Percentiles rank a stretch among this genome's conserved stretches.
Conservation (phyloP, 35 echinoderm and acorn worm species). For the Acanthaster planci region DNA sequence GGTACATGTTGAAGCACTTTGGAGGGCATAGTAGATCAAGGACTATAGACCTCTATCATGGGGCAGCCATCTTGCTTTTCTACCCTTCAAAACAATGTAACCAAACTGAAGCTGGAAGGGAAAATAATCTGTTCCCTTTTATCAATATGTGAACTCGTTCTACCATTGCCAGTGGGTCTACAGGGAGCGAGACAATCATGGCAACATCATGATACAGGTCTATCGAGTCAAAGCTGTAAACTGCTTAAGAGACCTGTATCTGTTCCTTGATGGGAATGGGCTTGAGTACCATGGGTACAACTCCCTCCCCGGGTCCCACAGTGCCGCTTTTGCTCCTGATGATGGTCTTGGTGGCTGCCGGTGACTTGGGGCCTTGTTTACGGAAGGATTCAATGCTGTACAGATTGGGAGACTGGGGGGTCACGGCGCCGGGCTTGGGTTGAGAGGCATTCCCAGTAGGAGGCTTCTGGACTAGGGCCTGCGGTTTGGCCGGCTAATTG, state of each 20-base stretch:
- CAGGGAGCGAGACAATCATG: no score
- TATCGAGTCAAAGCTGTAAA: no score
- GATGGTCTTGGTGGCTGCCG: neutral
- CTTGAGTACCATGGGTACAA: neutral
- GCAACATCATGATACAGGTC: no score
- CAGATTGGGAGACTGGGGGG: neutral
- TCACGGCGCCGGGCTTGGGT: neutral
- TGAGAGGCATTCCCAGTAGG: neutral
- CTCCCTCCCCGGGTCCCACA: slow-evolving; percentile 9
- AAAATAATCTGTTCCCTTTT: no score
- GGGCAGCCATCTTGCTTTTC: no score
- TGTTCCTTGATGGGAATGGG: neutral
- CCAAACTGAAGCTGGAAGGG: no score
- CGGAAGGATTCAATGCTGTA: slow-evolving; percentile 37
- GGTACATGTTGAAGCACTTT: no score
- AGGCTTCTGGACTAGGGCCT: neutral
- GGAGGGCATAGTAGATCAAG: no score
- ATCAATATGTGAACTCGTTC: no score
- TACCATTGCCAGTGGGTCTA: no score
- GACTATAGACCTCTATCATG: no score
- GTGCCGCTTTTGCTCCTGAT: slow-evolving; percentile 15
- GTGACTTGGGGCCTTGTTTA: neutral
- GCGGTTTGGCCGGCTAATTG: neutral
- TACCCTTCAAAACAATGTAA: no score
- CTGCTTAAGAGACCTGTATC: neutral